A percentile compares a stretch with the other conserved stretches of the same genome.
Conservation (phyloP, 92 coral and sea anemone species). For the Actinernus sp. region DNA sequence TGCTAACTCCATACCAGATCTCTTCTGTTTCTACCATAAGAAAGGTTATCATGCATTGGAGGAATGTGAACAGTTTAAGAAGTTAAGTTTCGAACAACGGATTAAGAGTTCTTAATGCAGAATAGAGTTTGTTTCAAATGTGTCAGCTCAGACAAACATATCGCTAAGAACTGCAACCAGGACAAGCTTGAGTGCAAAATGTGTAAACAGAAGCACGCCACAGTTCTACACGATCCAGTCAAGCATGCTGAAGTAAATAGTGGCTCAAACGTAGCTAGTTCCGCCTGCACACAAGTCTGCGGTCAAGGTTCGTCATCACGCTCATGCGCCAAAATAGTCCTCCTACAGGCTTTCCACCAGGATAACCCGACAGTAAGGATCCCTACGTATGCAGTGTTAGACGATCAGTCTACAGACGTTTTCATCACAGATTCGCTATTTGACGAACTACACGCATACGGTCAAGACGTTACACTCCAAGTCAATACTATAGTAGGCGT, state of each 20-base stretch:
- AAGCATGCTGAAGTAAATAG: no score
- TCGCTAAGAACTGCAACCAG: no score
- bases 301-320: no score
- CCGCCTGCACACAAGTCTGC: no score
- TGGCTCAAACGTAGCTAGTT: no score
- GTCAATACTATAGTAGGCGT: slow-evolving; percentile 59
- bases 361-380: slow-evolving; percentile 29
- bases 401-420: no score
- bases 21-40: slow-evolving; percentile 62
- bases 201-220: slow-evolving; percentile 62
- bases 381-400: slow-evolving; percentile 57
- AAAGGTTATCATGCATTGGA: slow-evolving; percentile 29
- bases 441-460: no score
- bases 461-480: slow-evolving; percentile 53
- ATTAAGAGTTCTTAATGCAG: slow-evolving; percentile 63
- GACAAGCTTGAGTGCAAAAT: slow-evolving; percentile 48
- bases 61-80: slow-evolving; percentile 53
- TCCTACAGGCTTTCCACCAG: no score
- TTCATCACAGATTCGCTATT: no score
- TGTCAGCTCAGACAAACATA: no score
- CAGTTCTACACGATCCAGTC: slow-evolving; percentile 50
- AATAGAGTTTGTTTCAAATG: slow-evolving; percentile 52
- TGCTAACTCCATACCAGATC: no score
- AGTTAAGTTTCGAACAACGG: slow-evolving; percentile 49
- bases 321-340: no score